Conservation (phyloP, 2,888 invertebrate genomes). For the Drosophila paramelanica region DNA sequence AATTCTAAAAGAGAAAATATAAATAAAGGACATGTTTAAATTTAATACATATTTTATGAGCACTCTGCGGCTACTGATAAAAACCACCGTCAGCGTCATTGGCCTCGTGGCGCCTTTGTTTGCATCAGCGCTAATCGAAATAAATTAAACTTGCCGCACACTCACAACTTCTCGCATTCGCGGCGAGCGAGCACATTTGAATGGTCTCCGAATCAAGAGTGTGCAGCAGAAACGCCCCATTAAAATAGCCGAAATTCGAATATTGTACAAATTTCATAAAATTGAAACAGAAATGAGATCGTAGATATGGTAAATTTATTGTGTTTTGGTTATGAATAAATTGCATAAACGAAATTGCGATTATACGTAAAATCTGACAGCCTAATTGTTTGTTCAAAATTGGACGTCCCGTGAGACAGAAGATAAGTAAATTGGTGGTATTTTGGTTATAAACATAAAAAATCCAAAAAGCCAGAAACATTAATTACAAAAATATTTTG, state of each 20-base stretch:
- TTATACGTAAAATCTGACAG: too few relatives aligned
- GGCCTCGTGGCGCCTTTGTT: conserved; percentile 39
- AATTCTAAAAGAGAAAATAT: conserved; percentile 29
- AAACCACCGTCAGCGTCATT: conserved; percentile 18
- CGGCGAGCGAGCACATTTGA: neutral
- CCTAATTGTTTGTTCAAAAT: too few relatives aligned
- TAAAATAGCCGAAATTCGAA: neutral
- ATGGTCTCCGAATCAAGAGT: neutral
- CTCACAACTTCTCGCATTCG: conserved; percentile 9
- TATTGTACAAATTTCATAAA: neutral
- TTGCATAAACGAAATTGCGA: too few relatives aligned
- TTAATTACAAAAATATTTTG: too few relatives aligned
- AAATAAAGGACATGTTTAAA: conserved; percentile 1
- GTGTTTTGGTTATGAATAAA: too few relatives aligned
- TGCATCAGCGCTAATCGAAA: conserved; percentile 43
- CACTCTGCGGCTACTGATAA: conserved; percentile 24
- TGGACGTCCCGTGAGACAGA: too few relatives aligned
- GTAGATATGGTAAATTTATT: too few relatives aligned
- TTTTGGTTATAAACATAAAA: too few relatives aligned
- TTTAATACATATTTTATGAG: conserved; percentile 4
- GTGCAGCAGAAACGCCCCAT: conserved; percentile 41
- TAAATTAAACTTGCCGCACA: conserved; percentile 36
- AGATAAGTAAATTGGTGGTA: too few relatives aligned
- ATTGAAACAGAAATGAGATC: neutral
- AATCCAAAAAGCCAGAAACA: too few relatives aligned